Percentiles rank a stretch among this genome's conserved stretches.
phyloP scores from a whole-genome alignment of 2,113 vertebrate species.

The Notothenia coriiceps region DNA sequence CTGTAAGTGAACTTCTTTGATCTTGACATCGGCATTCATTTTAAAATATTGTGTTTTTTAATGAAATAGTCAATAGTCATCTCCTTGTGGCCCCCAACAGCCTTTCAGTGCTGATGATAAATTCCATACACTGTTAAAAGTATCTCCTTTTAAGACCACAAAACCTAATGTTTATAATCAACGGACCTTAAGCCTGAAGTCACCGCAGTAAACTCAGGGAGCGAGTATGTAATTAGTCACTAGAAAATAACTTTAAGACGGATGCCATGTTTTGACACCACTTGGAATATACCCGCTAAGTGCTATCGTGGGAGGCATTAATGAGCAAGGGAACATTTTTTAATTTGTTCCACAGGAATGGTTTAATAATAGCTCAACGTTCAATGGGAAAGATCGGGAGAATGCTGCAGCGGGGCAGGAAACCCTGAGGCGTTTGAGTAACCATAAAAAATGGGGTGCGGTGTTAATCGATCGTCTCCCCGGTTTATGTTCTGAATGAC shows the following conservation, averaged over 20 bases:
- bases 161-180: neutral
- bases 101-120: conserved; percentile 3
- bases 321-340: conserved; percentile 68
- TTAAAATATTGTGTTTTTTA: neutral
- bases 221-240: conserved; percentile 23
- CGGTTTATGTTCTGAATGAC: conserved; percentile 48
- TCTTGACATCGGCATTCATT: neutral
- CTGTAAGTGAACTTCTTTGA: too few relatives aligned
- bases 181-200: neutral
- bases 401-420: conserved; percentile 36
- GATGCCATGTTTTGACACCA: conserved; percentile 72
- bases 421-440: conserved; percentile 18
- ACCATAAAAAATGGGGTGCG: conserved; percentile 7
- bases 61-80: neutral
- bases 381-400: conserved; percentile 38
- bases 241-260: conserved; percentile 37
- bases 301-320: conserved; percentile 76
- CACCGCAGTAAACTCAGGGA: conserved; percentile 9
- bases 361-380: conserved; percentile 60
- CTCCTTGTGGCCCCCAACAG: neutral
- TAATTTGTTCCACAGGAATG: conserved; percentile 67
- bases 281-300: conserved; percentile 66
- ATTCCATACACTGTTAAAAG: neutral
- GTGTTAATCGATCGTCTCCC: conserved; percentile 52
- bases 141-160: neutral